A percentile compares a stretch with the other conserved stretches of the same genome.
These are phyloP conservation scores for Aphidius gifuensis DNA, from an alignment of 1,140 invertebrate genomes.

Conservation along the genomic window DNA sequence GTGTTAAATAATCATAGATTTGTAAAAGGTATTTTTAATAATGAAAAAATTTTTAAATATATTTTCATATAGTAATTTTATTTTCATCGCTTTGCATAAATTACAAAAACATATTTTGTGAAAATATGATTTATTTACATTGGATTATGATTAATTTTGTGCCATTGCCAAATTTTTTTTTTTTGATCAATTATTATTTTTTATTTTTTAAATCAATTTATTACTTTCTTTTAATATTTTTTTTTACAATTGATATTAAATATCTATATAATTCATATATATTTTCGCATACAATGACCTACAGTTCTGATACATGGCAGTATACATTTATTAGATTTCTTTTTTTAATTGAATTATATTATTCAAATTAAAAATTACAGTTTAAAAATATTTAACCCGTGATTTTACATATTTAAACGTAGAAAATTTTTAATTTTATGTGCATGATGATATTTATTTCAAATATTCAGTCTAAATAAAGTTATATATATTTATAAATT, in stretches of 20 bases:
- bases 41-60: not conserved
- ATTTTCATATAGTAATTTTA: constrained; percentile 47
- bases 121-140: constrained; percentile 56
- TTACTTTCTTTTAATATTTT: no score
- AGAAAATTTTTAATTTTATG: constrained; percentile 42
- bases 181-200: constrained; percentile 7
- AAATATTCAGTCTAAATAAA: constrained; percentile 24
- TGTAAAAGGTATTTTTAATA: no score
- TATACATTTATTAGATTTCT: constrained; percentile 55
- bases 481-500: constrained; percentile 24
- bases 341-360: constrained; percentile 54
- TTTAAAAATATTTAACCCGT: constrained; percentile 35
- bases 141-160: constrained; percentile 42
- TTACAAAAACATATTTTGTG: constrained; percentile 56
- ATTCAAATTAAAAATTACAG: constrained; percentile 35
- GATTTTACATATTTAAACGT: constrained; percentile 32
- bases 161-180: constrained; percentile 36
- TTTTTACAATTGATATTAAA: no score
- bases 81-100: constrained; percentile 53
- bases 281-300: constrained; percentile 47
- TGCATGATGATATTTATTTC: constrained; percentile 31
- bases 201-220: constrained; percentile 3
- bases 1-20: no score
- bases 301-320: constrained; percentile 53
- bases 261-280: no score